Conservation (phyloP, 2,113 vertebrate genomes). For the Asarcornis scutulata region DNA sequence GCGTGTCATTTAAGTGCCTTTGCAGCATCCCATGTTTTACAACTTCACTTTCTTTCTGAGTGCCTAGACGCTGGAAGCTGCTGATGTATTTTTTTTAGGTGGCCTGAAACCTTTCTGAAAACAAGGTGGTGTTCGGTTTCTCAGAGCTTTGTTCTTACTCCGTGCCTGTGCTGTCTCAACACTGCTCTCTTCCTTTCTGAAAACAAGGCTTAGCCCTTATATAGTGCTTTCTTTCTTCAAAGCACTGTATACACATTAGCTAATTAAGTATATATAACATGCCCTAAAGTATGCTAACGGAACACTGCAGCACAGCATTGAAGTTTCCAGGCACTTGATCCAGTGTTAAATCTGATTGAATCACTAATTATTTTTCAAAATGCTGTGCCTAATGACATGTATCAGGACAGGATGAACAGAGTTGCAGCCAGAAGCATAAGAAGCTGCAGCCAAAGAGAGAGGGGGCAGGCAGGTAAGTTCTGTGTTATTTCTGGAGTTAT, state of each 20-base stretch:
- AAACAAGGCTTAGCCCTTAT: background rate
- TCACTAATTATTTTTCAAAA: conserved; percentile 66
- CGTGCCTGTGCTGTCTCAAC: background rate
- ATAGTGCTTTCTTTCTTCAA: conserved; percentile 40
- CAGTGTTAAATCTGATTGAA: conserved; percentile 50
- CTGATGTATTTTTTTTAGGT: background rate
- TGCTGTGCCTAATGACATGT: conserved; percentile 24
- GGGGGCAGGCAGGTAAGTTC: background rate
- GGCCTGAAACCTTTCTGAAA: conserved; percentile 21
- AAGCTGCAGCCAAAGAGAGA: background rate
- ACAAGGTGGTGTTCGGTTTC: background rate
- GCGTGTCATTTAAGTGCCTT: background rate
- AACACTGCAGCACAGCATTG: conserved; percentile 14
- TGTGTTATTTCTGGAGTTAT: background rate
- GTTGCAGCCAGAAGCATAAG: background rate
- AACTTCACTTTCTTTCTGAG: background rate
- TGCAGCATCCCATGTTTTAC: background rate
- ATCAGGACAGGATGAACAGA: background rate
- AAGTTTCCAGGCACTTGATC: conserved; percentile 54
- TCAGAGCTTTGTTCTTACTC: background rate
- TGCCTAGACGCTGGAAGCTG: background rate
- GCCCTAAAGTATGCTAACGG: conserved; percentile 34
- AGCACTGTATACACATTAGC: conserved; percentile 65
- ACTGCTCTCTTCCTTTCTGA: background rate
- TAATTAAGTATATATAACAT: conserved; percentile 67